These are phyloP conservation scores for Lacerta viridis DNA, from an alignment of 2,797 vertebrate genomes.

Conservation along the genomic window DNA sequence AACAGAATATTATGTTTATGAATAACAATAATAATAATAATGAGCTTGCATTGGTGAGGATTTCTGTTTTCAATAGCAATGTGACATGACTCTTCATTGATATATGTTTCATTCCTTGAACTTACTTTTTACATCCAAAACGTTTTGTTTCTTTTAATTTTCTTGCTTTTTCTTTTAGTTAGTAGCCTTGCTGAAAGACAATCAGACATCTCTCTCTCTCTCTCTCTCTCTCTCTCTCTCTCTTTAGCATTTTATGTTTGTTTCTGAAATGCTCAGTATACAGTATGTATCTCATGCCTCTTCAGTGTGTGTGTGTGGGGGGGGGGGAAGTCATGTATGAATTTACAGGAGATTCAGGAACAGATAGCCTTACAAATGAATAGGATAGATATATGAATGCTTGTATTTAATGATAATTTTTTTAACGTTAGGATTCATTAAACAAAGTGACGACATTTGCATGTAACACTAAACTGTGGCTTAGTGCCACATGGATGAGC, in stretches of 20 bases:
- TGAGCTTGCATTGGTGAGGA: constrained; percentile 79
- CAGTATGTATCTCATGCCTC: constrained; percentile 76
- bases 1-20: constrained; percentile 82
- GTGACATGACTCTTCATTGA: constrained; percentile 88
- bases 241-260: constrained; percentile 66
- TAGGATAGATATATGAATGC: constrained; percentile 52
- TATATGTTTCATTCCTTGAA: constrained; percentile 87
- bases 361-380: constrained; percentile 43
- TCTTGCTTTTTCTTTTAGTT: constrained; percentile 74
- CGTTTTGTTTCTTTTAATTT: constrained; percentile 67
- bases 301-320: constrained; percentile 54
- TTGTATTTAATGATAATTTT: constrained; percentile 51
- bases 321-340: constrained; percentile 58
- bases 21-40: constrained; percentile 76
- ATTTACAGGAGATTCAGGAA: constrained; percentile 67
- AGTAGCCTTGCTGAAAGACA: constrained; percentile 92
- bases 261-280: constrained; percentile 76
- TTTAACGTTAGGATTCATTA: constrained; percentile 64
- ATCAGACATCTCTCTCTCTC: constrained; percentile 78
- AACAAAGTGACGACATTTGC: constrained; percentile 20
- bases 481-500: not conserved
- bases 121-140: constrained; percentile 82
- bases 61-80: constrained; percentile 87
- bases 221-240: not conserved
- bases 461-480: not conserved